phyloP scores from a whole-genome alignment of 1,140 invertebrate genomes.

The Ostrea denselamellosa region DNA sequence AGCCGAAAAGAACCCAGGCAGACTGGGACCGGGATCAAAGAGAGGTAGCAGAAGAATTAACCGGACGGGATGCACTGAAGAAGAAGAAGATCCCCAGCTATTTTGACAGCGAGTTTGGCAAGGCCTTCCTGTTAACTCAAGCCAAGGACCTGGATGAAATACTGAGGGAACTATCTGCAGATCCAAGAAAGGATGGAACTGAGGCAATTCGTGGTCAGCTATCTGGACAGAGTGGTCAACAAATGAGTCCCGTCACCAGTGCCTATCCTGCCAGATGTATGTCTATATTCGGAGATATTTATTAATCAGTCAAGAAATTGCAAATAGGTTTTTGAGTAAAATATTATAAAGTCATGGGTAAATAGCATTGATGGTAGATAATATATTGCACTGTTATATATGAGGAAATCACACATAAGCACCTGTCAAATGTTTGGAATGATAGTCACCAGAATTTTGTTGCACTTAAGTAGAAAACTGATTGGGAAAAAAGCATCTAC shows the following conservation, averaged over 20 bases:
- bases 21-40: slow-evolving; percentile 75
- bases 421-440: too few species aligned
- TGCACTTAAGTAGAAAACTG: too few species aligned
- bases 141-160: slow-evolving; percentile 72
- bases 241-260: slow-evolving; percentile 55
- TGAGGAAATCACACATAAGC: too few species aligned
- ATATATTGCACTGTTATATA: too few species aligned
- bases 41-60: slow-evolving; percentile 70
- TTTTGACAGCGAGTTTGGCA: slow-evolving; percentile 78
- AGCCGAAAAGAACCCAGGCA: slow-evolving; percentile 69
- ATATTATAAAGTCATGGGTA: too few species aligned
- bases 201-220: slow-evolving; percentile 63
- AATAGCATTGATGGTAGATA: too few species aligned
- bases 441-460: too few species aligned
- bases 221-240: slow-evolving; percentile 54
- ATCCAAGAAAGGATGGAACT: slow-evolving; percentile 67
- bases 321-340: too few species aligned
- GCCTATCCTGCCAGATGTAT: slow-evolving; percentile 61
- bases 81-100: slow-evolving; percentile 75
- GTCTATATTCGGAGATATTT: slow-evolving; percentile 11
- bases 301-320: too few species aligned
- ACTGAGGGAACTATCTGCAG: slow-evolving; percentile 68
- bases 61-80: slow-evolving; percentile 66
- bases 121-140: slow-evolving; percentile 74
- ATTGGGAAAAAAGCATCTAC: too few species aligned